Evolutionary conservation across 2,797 vertebrate species (phyloP).

Genomic region (Rhinophrynus dorsalis): DNA sequence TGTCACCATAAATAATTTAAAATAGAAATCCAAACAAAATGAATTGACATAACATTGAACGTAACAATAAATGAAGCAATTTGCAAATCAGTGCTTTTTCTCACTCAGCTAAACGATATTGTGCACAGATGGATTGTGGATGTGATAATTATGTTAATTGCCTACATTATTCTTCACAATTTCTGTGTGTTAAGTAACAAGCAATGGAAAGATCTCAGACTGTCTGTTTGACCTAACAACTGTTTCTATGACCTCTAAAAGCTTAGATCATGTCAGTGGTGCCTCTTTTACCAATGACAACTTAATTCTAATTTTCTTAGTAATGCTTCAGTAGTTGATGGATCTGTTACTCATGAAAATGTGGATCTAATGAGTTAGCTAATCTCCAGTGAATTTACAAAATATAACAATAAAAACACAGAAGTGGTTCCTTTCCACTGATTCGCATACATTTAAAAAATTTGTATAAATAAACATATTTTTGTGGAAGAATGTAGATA

Average conservation of each 20-base stretch:
- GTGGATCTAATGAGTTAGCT: slow-evolving; percentile 15
- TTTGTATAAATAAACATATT: too few relatives aligned
- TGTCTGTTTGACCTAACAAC: slow-evolving; percentile 17
- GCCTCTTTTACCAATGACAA: slow-evolving; percentile 11
- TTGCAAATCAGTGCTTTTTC: neutral
- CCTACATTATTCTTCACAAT: slow-evolving; percentile 12
- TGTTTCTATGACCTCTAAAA: slow-evolving; percentile 26
- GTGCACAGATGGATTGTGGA: slow-evolving; percentile 19
- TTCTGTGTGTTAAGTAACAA: slow-evolving; percentile 10
- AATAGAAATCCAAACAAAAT: too few relatives aligned
- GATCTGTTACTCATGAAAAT: slow-evolving; percentile 10
- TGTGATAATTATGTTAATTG: slow-evolving; percentile 29
- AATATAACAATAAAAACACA: neutral
- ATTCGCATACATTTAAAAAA: too few relatives aligned
- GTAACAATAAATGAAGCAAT: neutral
- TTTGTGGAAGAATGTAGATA: too few relatives aligned
- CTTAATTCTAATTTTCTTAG: slow-evolving; percentile 16
- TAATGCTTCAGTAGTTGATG: slow-evolving; percentile 15
- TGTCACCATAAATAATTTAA: too few relatives aligned
- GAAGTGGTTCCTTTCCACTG: too few relatives aligned
- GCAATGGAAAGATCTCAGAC: slow-evolving; percentile 23
- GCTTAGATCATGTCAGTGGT: slow-evolving; percentile 14
- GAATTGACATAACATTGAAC: too few relatives aligned
- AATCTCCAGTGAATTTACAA: neutral
- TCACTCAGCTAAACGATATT: slow-evolving; percentile 1